Conservation (phyloP, 2,797 vertebrate genomes). For the Sebastiscus albofasciatus region DNA sequence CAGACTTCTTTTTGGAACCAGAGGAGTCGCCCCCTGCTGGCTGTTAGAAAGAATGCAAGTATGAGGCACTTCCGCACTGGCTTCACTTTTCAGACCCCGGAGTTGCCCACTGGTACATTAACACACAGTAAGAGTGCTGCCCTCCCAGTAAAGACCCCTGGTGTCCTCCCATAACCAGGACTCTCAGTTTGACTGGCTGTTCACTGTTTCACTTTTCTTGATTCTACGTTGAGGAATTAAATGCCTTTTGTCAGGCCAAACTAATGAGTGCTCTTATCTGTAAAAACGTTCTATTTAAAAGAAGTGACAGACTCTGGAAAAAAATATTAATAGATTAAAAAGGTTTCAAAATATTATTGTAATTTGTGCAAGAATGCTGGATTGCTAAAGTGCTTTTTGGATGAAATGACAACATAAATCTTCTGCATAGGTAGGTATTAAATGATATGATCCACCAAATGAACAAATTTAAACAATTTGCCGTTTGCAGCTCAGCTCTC, state of each 20-base stretch:
- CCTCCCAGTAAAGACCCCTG: neutral
- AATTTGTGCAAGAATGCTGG: neutral
- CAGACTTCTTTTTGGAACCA: too few relatives aligned
- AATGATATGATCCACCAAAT: neutral
- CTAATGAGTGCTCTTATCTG: slow-evolving; percentile 1
- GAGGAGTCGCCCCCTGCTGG: too few relatives aligned
- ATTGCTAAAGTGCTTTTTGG: neutral
- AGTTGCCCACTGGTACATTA: too few relatives aligned
- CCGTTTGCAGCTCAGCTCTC: neutral
- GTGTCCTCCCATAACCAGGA: neutral
- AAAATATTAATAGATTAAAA: neutral
- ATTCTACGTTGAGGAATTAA: neutral
- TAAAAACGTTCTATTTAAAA: neutral
- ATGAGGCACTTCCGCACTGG: rapidly evolving
- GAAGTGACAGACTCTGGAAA: neutral
- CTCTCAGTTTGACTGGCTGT: neutral
- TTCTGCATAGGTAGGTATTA: neutral
- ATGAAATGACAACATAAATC: neutral
- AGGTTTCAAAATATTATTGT: neutral
- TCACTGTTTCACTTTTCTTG: neutral
- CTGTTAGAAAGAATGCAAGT: too few relatives aligned
- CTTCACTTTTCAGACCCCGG: too few relatives aligned
- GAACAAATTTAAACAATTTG: neutral
- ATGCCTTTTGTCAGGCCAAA: neutral
- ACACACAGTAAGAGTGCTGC: too few relatives aligned